Conservation (phyloP, 2,888 invertebrate species). For the Actias luna region DNA sequence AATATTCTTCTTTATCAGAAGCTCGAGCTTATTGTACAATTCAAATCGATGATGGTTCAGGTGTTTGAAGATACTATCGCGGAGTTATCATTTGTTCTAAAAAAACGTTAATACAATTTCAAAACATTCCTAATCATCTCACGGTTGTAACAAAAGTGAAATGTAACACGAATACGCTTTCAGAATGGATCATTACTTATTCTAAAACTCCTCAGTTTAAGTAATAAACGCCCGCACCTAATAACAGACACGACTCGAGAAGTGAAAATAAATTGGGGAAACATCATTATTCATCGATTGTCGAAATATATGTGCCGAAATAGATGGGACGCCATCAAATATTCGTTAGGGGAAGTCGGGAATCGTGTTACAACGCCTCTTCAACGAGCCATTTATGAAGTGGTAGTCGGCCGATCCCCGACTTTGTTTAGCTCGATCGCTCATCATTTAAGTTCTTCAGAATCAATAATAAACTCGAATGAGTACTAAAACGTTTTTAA, state of each 20-base stretch:
- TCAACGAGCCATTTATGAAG: constrained; percentile 9
- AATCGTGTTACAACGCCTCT: constrained; percentile 5
- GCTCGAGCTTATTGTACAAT: no score
- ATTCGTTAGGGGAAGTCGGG: constrained; percentile 41
- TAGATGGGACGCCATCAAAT: constrained; percentile 62
- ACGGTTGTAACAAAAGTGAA: constrained; percentile 1
- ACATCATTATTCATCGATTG: constrained; percentile 67
- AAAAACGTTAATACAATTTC: not conserved
- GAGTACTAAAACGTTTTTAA: no score
- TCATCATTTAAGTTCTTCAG: not conserved
- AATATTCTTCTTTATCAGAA: no score
- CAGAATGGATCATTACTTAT: constrained; percentile 20
- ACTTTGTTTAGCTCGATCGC: not conserved
- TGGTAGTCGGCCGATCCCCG: not conserved
- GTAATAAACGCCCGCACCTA: constrained; percentile 46
- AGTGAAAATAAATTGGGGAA: constrained; percentile 56
- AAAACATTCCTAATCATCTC: not conserved
- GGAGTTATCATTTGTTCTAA: no score
- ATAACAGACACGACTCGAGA: constrained; percentile 33
- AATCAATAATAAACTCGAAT: not conserved
- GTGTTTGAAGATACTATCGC: no score
- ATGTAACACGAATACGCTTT: constrained; percentile 8
- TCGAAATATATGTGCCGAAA: constrained; percentile 56
- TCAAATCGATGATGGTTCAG: no score
- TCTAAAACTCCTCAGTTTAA: constrained; percentile 26